phyloP scores from a whole-genome alignment of 2,113 vertebrate genomes.

The Entosphenus tridentatus region DNA sequence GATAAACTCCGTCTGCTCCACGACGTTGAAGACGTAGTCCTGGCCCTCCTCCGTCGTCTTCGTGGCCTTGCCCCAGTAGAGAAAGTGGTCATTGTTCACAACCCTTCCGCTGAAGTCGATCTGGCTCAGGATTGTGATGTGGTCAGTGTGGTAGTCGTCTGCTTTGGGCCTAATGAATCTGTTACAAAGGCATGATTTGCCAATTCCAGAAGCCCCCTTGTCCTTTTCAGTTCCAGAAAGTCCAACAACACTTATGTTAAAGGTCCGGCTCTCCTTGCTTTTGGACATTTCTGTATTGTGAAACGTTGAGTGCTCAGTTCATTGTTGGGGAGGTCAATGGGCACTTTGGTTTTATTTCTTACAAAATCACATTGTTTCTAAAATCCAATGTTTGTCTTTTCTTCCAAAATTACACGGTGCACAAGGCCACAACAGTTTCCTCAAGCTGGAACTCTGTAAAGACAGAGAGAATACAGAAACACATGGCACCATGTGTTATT shows the following conservation, averaged over 20 bases:
- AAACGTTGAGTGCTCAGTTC: too few relatives aligned
- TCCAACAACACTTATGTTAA: slow-evolving; percentile 86
- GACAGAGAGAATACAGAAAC: too few relatives aligned
- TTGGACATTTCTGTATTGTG: slow-evolving; percentile 45
- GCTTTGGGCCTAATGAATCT: slow-evolving; percentile 72
- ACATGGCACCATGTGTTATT: too few relatives aligned
- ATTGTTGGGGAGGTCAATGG: too few relatives aligned
- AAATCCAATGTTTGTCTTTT: too few relatives aligned
- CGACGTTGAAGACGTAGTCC: slow-evolving; percentile 79
- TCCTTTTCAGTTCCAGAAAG: slow-evolving; percentile 97
- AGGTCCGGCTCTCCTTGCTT: slow-evolving; percentile 90
- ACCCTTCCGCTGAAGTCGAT: slow-evolving; percentile 98
- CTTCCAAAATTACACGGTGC: too few relatives aligned
- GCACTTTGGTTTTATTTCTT: too few relatives aligned
- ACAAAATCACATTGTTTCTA: too few relatives aligned
- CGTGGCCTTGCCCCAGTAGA: slow-evolving; percentile 83
- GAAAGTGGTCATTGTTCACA: slow-evolving; percentile 98
- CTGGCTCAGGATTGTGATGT: slow-evolving; percentile 97
- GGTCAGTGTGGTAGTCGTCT: slow-evolving; percentile 78
- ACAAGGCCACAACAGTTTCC: too few relatives aligned
- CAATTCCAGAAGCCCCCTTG: slow-evolving; percentile 91
- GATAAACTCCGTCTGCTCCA: slow-evolving; percentile 96
- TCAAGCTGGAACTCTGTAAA: too few relatives aligned
- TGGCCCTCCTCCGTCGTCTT: slow-evolving; percentile 69
- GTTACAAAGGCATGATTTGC: slow-evolving; percentile 97